These are phyloP conservation scores for Pterobdella sp. DNA, from an alignment of 2,888 invertebrate genomes.

Conservation along the genomic window DNA sequence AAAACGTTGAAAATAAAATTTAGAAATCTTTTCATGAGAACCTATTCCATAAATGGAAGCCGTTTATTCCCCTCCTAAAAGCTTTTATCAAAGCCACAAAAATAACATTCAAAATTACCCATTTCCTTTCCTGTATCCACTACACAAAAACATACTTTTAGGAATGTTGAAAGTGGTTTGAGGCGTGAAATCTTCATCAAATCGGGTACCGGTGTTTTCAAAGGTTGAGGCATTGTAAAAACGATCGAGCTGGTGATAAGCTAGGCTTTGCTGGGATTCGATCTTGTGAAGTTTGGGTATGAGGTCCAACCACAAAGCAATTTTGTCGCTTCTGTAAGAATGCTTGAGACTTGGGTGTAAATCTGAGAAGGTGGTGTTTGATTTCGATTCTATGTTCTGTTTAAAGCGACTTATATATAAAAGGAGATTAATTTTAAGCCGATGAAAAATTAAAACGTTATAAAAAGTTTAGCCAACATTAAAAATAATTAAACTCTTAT, in stretches of 20 bases:
- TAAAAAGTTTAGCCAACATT: too few relatives aligned
- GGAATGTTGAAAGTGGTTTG: neutral
- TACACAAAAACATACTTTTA: neutral
- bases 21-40: too few relatives aligned
- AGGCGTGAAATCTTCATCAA: constrained; percentile 13
- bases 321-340: constrained; percentile 24
- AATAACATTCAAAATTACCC: too few relatives aligned
- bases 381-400: neutral
- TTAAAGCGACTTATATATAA: neutral
- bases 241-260: constrained; percentile 24
- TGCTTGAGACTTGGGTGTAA: constrained; percentile 11
- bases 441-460: neutral
- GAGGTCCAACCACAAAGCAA: constrained; percentile 25
- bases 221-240: constrained; percentile 14
- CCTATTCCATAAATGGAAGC: too few relatives aligned
- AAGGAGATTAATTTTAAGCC: neutral
- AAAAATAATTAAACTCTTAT: too few relatives aligned
- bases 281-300: constrained; percentile 21
- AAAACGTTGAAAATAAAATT: too few relatives aligned
- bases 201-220: constrained; percentile 16
- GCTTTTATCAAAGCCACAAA: too few relatives aligned
- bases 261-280: neutral
- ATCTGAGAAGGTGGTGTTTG: constrained; percentile 9
- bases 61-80: too few relatives aligned
- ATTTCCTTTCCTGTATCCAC: too few relatives aligned